A percentile compares a stretch with the other conserved stretches of the same genome.
phyloP scores from a whole-genome alignment of 2,888 invertebrate genomes.

The Noctua fimbriata region DNA sequence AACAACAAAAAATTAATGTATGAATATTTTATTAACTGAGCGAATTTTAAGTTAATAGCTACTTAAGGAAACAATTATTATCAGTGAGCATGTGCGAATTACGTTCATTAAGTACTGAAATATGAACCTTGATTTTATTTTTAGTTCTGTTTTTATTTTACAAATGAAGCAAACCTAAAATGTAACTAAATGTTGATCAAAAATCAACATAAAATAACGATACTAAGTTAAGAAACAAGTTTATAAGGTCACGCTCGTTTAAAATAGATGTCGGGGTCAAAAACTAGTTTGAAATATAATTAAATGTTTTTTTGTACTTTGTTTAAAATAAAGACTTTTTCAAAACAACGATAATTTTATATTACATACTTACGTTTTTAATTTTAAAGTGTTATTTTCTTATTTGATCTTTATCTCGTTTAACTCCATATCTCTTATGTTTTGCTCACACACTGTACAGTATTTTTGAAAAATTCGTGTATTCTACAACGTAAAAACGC shows the following conservation, averaged over 20 bases:
- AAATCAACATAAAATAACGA: slow-evolving; percentile 12
- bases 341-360: background rate
- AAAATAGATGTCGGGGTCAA: slow-evolving; percentile 5
- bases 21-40: background rate
- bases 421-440: background rate
- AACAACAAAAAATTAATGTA: background rate
- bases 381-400: background rate
- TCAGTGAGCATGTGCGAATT: background rate
- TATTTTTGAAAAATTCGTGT: background rate
- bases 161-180: background rate
- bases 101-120: background rate
- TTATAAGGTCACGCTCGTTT: slow-evolving; percentile 25
- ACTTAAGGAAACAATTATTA: background rate
- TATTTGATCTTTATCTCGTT: background rate
- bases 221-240: slow-evolving; percentile 1
- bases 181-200: background rate
- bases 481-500: background rate
- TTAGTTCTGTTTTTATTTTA: background rate
- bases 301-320: background rate
- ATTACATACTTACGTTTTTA: background rate
- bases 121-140: background rate
- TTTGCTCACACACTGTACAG: background rate
- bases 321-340: background rate
- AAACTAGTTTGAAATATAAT: slow-evolving; percentile 7
- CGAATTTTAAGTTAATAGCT: background rate